Percentiles rank a stretch among this genome's conserved stretches.
These are phyloP conservation scores for Callinectes sapidus DNA, from an alignment of 2,888 invertebrate genomes.

Conservation along the genomic window DNA sequence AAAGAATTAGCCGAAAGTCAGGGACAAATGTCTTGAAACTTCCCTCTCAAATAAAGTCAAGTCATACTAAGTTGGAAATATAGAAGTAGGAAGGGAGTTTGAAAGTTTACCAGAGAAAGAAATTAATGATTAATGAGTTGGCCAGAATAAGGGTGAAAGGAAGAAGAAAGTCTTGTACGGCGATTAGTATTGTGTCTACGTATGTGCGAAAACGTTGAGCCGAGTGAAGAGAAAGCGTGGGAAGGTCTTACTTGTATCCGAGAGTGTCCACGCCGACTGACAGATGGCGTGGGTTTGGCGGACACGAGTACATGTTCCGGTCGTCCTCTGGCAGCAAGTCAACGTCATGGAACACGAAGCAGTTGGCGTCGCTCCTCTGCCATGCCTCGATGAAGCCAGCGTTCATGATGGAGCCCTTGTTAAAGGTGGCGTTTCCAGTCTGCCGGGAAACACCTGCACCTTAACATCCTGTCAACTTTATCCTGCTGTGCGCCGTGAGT, in stretches of 20 bases:
- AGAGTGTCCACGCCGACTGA: constrained; percentile 77
- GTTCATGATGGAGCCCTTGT: constrained; percentile 97
- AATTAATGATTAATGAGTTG: too few species aligned
- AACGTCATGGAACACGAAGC: constrained; percentile 97
- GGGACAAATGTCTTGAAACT: too few species aligned
- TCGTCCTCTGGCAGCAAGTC: constrained; percentile 95
- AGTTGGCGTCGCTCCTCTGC: constrained; percentile 81
- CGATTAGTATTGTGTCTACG: background rate
- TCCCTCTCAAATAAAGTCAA: too few species aligned
- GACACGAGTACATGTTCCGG: constrained; percentile 86
- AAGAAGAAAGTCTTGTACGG: too few species aligned
- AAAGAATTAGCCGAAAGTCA: too few species aligned
- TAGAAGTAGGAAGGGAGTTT: too few species aligned
- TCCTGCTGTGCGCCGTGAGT: background rate
- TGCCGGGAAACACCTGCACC: constrained; percentile 51
- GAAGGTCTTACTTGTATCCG: constrained; percentile 75
- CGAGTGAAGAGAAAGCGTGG: too few species aligned
- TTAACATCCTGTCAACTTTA: background rate
- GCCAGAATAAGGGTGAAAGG: too few species aligned
- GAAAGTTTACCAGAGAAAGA: too few species aligned
- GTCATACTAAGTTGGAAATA: too few species aligned
- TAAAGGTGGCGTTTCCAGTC: constrained; percentile 84
- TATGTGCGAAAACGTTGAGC: background rate
- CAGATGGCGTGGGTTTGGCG: constrained; percentile 79
- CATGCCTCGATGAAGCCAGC: constrained; percentile 94